Conservation (phyloP, 1,140 invertebrate genomes). For the Daktulosphaira vitifoliae region DNA sequence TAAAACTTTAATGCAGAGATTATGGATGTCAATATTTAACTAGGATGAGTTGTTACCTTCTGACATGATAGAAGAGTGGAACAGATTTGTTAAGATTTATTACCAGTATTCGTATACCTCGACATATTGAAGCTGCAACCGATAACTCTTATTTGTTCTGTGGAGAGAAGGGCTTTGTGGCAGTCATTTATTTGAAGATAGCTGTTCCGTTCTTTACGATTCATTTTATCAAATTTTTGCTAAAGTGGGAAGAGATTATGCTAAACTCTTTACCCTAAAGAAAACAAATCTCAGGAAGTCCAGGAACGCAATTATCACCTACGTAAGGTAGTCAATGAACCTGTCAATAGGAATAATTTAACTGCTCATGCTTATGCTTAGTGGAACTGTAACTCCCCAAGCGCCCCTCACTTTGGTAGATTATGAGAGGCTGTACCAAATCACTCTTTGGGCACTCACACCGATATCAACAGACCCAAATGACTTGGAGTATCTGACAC, state of each 20-base stretch:
- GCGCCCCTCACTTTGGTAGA: conserved; percentile 41
- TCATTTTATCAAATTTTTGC: conserved; percentile 37
- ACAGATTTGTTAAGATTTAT: no score
- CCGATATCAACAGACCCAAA: conserved; percentile 40
- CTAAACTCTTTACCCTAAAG: conserved; percentile 43
- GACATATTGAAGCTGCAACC: background rate
- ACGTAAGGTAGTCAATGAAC: background rate
- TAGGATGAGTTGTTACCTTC: conserved; percentile 39
- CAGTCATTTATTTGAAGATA: conserved; percentile 37
- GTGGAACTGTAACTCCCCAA: conserved; percentile 39
- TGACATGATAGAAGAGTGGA: no score
- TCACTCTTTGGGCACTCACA: conserved; percentile 17
- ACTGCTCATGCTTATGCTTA: conserved; percentile 13
- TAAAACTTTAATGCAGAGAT: conserved; percentile 39
- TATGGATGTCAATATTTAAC: conserved; percentile 36
- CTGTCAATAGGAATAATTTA: background rate
- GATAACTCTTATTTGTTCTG: conserved; percentile 37
- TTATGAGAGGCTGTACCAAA: conserved; percentile 39
- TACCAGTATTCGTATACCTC: background rate
- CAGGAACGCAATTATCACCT: conserved; percentile 34
- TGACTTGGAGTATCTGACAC: no score
- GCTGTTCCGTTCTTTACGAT: background rate
- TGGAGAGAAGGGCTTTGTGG: conserved; percentile 39
- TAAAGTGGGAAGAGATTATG: conserved; percentile 42
- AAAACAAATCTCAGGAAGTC: conserved; percentile 36